Percentiles rank a stretch among this genome's conserved stretches.
Conservation (phyloP, 2,113 vertebrate species). For the Coreoperca whiteheadi region DNA sequence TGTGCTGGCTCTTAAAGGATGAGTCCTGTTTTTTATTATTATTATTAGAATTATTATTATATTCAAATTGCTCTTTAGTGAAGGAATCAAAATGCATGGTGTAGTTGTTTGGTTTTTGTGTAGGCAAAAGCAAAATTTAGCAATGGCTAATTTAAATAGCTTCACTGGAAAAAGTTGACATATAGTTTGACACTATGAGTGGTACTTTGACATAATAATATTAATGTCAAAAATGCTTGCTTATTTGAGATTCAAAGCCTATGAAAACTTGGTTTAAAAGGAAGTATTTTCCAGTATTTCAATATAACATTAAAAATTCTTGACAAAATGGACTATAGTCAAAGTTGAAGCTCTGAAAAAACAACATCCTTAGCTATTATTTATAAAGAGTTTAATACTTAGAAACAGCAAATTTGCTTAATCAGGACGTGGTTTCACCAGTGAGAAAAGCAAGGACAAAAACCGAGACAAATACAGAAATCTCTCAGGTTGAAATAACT, state of each 20-base stretch:
- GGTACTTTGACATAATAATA: neutral
- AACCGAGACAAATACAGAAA: neutral
- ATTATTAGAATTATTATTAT: neutral
- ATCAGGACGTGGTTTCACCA: neutral
- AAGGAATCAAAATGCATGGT: neutral
- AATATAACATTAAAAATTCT: neutral
- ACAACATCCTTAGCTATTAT: too few relatives aligned
- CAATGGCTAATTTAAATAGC: neutral
- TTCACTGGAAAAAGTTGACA: neutral
- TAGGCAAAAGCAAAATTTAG: neutral
- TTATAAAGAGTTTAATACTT: too few relatives aligned
- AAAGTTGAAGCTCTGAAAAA: too few relatives aligned
- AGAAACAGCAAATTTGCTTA: too few relatives aligned
- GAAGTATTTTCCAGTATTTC: neutral
- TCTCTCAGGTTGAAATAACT: neutral
- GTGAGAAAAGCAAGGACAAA: neutral
- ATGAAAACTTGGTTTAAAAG: too few relatives aligned
- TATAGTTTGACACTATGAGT: neutral
- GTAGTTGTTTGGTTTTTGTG: neutral
- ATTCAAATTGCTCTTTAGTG: conserved; percentile 1
- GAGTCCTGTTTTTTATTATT: too few relatives aligned
- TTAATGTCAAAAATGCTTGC: neutral
- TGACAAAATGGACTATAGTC: neutral
- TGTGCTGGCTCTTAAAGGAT: too few relatives aligned
- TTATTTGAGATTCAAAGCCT: neutral